Base-by-base conservation (phyloP, 2,797 vertebrate genomes). In the Hippoglossus hippoglossus region DNA sequence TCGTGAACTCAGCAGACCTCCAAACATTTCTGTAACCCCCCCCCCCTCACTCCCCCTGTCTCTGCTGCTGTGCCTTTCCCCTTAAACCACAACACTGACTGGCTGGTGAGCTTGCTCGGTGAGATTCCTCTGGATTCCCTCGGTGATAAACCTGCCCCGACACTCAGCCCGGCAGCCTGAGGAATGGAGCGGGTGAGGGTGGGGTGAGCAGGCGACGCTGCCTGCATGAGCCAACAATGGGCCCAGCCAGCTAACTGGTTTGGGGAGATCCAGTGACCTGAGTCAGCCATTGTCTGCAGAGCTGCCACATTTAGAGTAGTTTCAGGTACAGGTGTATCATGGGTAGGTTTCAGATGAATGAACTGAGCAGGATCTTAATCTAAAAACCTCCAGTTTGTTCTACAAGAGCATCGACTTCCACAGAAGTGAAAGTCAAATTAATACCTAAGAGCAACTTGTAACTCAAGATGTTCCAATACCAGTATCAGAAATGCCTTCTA, bases 41-140 rank as follows among this genome's bases (percentile, higher is more conserved):
- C n/a, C 2, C 53, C 24, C 69, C 53, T 1, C 13, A 18, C 70
- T 58, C n/a, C n/a, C n/a, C n/a, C 34, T 11, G 34, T 36, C 26
- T 62, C 56, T 36, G 36, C 59, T 41, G 25, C 62, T 36, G 10
- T 25, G 68, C 41, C 12, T 80, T 78, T 86, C 60, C 22, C 19
- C 77, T 82, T 60, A 31, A 67, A 58, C 55, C 60, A 53, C 50
- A 24, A 77, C 70, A 56, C 55, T 52, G 75, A 12, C 71, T 63
- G 52, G 69, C 80, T 79, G 72, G 62, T 50, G 60, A 87, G 91
- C 94, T 89, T 28, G 94, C 90, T 89, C 3, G 71, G 87, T 81
- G 56, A 90, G 94, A 95, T 95, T 95, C 94, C 88, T 82, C 74
- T 65, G 7, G 73, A 74, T 73, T 81, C 63, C 67, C 2, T 73